These are phyloP conservation scores for Rotaria magnacalcarata DNA, from an alignment of 2,888 invertebrate species.

Conservation along the genomic window DNA sequence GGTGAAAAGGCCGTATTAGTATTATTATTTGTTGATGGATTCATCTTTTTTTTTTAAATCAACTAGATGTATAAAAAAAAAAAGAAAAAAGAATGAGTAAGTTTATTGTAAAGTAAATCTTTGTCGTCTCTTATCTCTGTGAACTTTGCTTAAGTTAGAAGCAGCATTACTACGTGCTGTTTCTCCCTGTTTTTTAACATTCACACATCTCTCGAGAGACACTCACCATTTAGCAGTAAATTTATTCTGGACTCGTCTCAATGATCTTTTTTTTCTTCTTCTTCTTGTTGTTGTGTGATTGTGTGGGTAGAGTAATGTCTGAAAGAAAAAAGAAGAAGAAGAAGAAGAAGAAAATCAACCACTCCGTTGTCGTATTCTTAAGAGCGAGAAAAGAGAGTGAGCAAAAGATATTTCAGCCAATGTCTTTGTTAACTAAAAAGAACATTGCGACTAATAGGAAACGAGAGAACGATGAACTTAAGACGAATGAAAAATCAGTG, in stretches of 20 bases:
- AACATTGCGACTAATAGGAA: constrained; percentile 11
- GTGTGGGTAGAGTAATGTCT: constrained; percentile 1
- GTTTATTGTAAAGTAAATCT: constrained; percentile 23
- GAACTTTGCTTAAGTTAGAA: constrained; percentile 33
- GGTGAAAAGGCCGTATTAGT: neutral
- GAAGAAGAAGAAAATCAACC: constrained; percentile 29
- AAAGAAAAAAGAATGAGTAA: neutral
- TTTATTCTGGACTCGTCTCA: constrained; percentile 30
- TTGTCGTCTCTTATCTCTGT: constrained; percentile 17
- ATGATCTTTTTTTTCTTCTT: neutral
- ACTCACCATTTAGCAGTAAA: constrained; percentile 37
- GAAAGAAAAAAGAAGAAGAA: constrained; percentile 30
- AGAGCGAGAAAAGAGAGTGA: neutral
- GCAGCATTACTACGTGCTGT: constrained; percentile 15
- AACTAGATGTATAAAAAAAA: neutral
- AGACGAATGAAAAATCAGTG: constrained; percentile 31
- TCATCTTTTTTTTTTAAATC: neutral
- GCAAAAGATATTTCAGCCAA: constrained; percentile 21
- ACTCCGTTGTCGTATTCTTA: constrained; percentile 6
- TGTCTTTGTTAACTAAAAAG: constrained; percentile 14
- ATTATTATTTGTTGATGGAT: constrained; percentile 17
- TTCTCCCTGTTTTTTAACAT: constrained; percentile 31
- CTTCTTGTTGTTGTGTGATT: neutral
- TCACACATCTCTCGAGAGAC: constrained; percentile 24
- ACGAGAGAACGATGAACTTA: constrained; percentile 25